Conservation (phyloP, 2,888 invertebrate genomes). For the Phaonia tiefii region DNA sequence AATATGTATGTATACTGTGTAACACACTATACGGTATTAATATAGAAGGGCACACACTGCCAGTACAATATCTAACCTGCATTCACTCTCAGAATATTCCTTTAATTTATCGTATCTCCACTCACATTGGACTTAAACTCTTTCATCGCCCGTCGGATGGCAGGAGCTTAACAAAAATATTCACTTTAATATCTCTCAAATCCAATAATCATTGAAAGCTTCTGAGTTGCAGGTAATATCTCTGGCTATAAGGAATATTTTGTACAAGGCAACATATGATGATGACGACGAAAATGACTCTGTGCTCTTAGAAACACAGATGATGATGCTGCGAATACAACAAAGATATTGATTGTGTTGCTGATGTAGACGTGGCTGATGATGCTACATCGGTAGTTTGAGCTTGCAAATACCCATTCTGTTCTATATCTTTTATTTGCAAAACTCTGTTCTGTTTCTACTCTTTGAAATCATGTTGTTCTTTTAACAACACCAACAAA, state of each 20-base stretch:
- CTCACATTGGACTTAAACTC: too few relatives aligned
- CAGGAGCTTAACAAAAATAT: conserved; percentile 69
- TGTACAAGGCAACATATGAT: conserved; percentile 22
- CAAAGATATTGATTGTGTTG: background rate
- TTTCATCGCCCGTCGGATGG: background rate
- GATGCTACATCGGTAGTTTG: conserved; percentile 51
- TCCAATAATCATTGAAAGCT: conserved; percentile 72
- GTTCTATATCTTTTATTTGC: background rate
- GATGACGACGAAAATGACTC: conserved; percentile 24
- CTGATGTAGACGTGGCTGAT: conserved; percentile 53
- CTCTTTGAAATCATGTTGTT: conserved; percentile 55
- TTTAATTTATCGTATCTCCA: too few relatives aligned
- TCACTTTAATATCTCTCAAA: conserved; percentile 79
- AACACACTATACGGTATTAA: too few relatives aligned
- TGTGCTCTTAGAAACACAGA: conserved; percentile 23
- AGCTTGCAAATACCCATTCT: conserved; percentile 54
- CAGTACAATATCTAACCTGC: too few relatives aligned
- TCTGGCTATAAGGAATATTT: conserved; percentile 59
- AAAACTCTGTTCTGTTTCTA: conserved; percentile 33
- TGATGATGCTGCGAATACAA: conserved; percentile 6
- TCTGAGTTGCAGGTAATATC: conserved; percentile 69
- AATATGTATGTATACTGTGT: too few relatives aligned
- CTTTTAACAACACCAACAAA: conserved; percentile 46
- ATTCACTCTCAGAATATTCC: too few relatives aligned
- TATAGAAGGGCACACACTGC: too few relatives aligned